These are phyloP conservation scores for Gryon sp. DNA, from an alignment of 1,140 invertebrate species.

Conservation along the genomic window DNA sequence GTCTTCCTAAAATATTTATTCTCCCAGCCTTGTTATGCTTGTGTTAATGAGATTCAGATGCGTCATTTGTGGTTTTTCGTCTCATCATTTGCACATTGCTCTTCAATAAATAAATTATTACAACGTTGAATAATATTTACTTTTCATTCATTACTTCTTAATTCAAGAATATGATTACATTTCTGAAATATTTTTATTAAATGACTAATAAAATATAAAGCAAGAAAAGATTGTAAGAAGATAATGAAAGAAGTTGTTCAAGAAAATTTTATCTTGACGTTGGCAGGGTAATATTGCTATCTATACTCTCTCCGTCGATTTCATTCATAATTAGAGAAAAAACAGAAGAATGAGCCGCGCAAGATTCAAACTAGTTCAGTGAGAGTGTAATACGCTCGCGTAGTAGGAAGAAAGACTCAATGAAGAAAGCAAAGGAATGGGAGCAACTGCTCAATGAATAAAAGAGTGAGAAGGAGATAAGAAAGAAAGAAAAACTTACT, in stretches of 20 bases:
- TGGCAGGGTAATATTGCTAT: conserved; percentile 36
- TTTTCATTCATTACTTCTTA: no score
- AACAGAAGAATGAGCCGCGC: conserved; percentile 64
- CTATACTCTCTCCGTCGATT: conserved; percentile 68
- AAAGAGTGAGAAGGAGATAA: conserved; percentile 69
- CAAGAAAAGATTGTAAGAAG: conserved; percentile 64
- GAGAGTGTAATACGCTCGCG: conserved; percentile 73
- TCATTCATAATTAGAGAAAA: conserved; percentile 80
- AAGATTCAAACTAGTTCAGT: conserved; percentile 66
- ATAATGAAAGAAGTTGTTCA: conserved; percentile 12
- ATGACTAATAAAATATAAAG: conserved; percentile 57
- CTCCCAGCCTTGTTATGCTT: conserved; percentile 39
- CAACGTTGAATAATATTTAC: no score
- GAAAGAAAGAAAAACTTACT: conserved; percentile 66
- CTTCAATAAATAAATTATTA: no score
- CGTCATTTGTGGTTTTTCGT: conserved; percentile 39
- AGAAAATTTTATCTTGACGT: conserved; percentile 31
- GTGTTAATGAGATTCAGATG: conserved; percentile 62
- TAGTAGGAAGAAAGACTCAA: conserved; percentile 80
- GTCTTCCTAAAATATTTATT: conserved; percentile 67
- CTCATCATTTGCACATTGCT: neutral
- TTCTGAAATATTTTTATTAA: no score
- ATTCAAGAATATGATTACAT: no score
- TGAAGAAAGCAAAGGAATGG: conserved; percentile 75
- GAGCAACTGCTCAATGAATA: conserved; percentile 78